These are phyloP conservation scores for Tetrax tetrax DNA, from an alignment of 2,113 vertebrate species.

Conservation along the genomic window DNA sequence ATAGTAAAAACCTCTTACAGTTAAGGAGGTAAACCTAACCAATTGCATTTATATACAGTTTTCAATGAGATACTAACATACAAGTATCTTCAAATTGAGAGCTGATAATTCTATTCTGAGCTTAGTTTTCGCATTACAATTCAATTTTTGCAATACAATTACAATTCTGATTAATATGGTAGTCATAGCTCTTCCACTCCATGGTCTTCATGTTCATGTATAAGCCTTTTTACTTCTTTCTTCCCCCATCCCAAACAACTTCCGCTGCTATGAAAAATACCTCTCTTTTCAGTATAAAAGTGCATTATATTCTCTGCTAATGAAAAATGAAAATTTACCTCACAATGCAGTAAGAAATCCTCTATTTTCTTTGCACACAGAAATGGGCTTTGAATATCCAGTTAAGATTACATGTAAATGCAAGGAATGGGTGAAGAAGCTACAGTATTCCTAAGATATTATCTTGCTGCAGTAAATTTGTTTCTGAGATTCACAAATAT, in stretches of 20 bases:
- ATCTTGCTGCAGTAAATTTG: background rate
- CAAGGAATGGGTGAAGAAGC: background rate
- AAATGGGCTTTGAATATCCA: background rate
- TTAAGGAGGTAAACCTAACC: background rate
- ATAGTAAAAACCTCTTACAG: background rate
- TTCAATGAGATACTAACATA: background rate
- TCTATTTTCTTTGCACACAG: background rate
- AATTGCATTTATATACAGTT: background rate
- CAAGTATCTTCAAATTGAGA: background rate
- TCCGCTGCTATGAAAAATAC: background rate
- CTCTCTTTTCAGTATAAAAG: background rate
- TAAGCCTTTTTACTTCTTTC: background rate
- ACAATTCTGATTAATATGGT: background rate
- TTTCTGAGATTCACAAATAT: background rate
- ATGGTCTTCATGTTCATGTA: background rate
- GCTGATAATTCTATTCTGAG: background rate
- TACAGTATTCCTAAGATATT: background rate
- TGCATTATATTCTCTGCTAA: background rate
- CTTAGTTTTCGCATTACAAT: background rate
- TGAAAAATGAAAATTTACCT: background rate
- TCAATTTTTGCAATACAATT: too few relatives aligned
- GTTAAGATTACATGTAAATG: background rate
- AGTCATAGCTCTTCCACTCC: background rate
- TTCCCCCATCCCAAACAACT: background rate
- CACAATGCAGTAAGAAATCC: background rate